phyloP scores from a whole-genome alignment of 2,888 invertebrate species.

The Rhaphigaster nebulosa region DNA sequence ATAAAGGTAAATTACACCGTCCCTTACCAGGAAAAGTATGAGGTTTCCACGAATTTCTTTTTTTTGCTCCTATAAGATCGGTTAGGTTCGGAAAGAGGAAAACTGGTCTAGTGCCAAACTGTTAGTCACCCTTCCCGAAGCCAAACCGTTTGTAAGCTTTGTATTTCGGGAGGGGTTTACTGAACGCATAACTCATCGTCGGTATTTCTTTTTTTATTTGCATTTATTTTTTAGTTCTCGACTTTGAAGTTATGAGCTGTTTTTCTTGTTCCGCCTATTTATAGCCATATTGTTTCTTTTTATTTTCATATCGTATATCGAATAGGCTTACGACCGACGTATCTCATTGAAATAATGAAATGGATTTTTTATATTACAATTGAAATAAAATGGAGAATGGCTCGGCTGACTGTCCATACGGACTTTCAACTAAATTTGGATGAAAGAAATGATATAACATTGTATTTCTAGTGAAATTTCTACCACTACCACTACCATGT shows the following conservation, averaged over 20 bases:
- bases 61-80: background rate
- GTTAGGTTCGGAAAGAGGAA: background rate
- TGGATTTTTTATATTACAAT: background rate
- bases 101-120: background rate
- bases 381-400: background rate
- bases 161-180: constrained; percentile 30
- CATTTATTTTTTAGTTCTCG: background rate
- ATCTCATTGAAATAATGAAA: background rate
- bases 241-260: constrained; percentile 14
- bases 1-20: too few species aligned
- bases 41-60: background rate
- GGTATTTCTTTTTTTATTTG: constrained; percentile 22
- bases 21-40: background rate
- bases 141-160: constrained; percentile 34
- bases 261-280: background rate
- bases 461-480: too few species aligned
- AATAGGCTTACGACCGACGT: background rate
- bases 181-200: constrained; percentile 26
- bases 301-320: background rate
- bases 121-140: background rate
- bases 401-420: background rate
- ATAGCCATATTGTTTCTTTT: background rate
- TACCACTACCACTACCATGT: too few species aligned
- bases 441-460: too few species aligned
- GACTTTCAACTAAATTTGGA: too few species aligned